Percentiles rank a stretch among this genome's conserved stretches.
phyloP scores from a whole-genome alignment of 2,888 invertebrate genomes.

The Agapostemon virescens region DNA sequence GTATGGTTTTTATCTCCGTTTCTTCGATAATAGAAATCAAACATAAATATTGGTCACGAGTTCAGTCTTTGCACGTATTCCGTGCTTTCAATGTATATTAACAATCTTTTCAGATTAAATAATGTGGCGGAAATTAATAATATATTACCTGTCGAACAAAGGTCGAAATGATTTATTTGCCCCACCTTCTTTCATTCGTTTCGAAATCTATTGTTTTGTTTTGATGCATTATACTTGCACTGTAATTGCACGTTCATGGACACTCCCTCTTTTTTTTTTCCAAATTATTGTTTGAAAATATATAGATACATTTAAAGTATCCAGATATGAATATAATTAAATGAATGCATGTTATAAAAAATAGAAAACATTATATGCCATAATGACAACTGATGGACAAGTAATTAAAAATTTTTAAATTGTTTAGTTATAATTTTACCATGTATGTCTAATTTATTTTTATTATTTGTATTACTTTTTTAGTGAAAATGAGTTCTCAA shows the following conservation, averaged over 20 bases:
- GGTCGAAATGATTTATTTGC: not conserved
- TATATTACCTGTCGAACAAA: not conserved
- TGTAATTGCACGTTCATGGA: constrained; percentile 20
- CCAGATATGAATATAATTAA: not conserved
- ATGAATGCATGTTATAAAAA: not conserved
- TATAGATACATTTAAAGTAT: constrained; percentile 7
- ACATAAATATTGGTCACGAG: constrained; percentile 24
- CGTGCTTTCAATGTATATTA: not conserved
- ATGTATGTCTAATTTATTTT: constrained; percentile 9
- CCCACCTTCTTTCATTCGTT: constrained; percentile 1
- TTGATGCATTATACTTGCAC: constrained; percentile 16
- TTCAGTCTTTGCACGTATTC: constrained; percentile 13
- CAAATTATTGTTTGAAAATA: constrained; percentile 23
- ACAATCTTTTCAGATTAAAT: constrained; percentile 15
- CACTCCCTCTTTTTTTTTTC: constrained; percentile 52
- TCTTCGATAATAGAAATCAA: constrained; percentile 11
- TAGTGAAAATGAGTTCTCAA: constrained; percentile 74
- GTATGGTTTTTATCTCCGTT: not conserved
- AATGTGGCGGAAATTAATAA: not conserved
- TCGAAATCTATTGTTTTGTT: constrained; percentile 12
- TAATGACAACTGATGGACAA: not conserved
- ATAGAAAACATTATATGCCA: not conserved
- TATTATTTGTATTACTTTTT: constrained; percentile 21
- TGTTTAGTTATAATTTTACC: not conserved
- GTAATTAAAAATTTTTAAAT: constrained; percentile 15